Conservation (phyloP, 2,113 vertebrate genomes). For the Lichenostomus cassidix region DNA sequence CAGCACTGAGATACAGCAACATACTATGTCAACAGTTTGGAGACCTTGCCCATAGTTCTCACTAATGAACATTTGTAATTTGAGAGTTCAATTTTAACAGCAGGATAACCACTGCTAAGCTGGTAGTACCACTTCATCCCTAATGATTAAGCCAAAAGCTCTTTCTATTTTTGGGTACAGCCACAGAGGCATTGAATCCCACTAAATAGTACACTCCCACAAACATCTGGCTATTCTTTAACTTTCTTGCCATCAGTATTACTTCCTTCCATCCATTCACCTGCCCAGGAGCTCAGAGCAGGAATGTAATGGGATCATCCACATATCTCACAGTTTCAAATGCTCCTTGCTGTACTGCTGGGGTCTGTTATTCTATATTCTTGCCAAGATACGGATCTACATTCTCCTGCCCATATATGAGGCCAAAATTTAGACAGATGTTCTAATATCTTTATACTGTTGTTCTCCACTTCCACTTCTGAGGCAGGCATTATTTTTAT, state of each 20-base stretch:
- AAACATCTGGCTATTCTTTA: not conserved
- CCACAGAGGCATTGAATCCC: not conserved
- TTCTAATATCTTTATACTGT: not conserved
- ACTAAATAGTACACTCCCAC: not conserved
- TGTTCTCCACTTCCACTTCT: not conserved
- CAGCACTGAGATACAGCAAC: not conserved
- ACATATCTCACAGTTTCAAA: not conserved
- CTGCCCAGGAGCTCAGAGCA: not conserved
- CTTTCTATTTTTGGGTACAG: not conserved
- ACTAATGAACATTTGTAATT: not conserved
- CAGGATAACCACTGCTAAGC: not conserved
- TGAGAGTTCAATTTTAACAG: slow-evolving; percentile 3
- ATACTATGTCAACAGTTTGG: not conserved
- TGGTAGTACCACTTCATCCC: not conserved
- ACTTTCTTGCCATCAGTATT: not conserved
- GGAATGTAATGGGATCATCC: not conserved
- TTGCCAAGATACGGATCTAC: not conserved
- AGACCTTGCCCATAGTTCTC: not conserved
- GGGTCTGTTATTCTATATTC: not conserved
- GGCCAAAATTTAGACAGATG: not conserved
- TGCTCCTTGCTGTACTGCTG: not conserved
- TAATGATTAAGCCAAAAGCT: slow-evolving; percentile 17
- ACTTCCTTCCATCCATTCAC: not conserved
- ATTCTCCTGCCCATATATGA: not conserved
- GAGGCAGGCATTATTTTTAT: not conserved